A percentile compares a stretch with the other conserved stretches of the same genome.
Conservation (phyloP, 2,797 vertebrate species). For the Chromis chromis region DNA sequence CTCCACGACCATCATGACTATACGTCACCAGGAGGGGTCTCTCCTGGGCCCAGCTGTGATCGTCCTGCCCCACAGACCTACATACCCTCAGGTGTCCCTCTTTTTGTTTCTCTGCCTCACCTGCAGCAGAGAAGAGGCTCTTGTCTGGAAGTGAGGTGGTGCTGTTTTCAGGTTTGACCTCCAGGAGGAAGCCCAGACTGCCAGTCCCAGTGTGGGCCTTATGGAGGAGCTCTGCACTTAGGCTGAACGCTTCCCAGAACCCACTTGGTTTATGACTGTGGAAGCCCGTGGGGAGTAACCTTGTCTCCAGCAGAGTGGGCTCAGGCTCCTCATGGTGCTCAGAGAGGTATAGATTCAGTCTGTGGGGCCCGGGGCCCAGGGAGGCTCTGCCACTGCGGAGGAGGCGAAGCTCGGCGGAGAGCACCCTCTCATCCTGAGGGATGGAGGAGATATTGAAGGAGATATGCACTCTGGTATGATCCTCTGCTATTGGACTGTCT, state of each 20-base stretch:
- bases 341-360: slow-evolving; percentile 82
- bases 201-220: slow-evolving; percentile 58
- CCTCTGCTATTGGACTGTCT: slow-evolving; percentile 44
- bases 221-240: slow-evolving; percentile 79
- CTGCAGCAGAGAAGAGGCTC: slow-evolving; percentile 28
- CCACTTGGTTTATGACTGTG: slow-evolving; percentile 40
- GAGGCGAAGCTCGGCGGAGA: slow-evolving; percentile 87
- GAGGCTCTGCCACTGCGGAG: slow-evolving; percentile 59
- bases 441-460: slow-evolving; percentile 88
- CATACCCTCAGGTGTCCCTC: slow-evolving; percentile 82
- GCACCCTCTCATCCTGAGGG: slow-evolving; percentile 84
- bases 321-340: slow-evolving; percentile 58
- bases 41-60: slow-evolving; percentile 85
- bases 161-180: slow-evolving; percentile 78
- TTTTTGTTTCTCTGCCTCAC: slow-evolving; percentile 46
- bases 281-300: slow-evolving; percentile 66
- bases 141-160: slow-evolving; percentile 52
- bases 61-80: slow-evolving; percentile 84
- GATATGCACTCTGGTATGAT: slow-evolving; percentile 74
- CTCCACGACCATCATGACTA: slow-evolving; percentile 84
- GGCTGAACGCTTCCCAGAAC: slow-evolving; percentile 85
- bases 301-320: slow-evolving; percentile 80
- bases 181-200: slow-evolving; percentile 81
- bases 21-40: slow-evolving; percentile 89
- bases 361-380: slow-evolving; percentile 66